phyloP scores from a whole-genome alignment of 2,797 vertebrate genomes.

The Telmatherina bonti region DNA sequence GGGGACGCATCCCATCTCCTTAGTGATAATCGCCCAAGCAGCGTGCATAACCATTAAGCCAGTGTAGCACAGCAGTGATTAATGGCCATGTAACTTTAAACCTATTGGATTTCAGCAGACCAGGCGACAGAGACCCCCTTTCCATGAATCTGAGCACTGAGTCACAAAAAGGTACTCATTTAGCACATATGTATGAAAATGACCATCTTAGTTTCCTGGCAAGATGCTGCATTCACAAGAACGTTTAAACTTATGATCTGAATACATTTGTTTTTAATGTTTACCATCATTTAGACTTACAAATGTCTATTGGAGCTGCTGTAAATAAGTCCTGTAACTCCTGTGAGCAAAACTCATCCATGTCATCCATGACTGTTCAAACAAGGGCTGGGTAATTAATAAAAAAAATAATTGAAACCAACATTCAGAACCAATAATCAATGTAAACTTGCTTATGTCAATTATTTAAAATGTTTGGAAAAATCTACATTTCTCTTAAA shows the following conservation, averaged over 20 bases:
- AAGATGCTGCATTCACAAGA: not conserved
- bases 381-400: too few species aligned
- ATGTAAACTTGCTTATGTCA: too few species aligned
- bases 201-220: not conserved
- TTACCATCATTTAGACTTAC: not conserved
- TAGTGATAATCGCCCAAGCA: constrained; percentile 29
- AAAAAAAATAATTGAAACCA: too few species aligned
- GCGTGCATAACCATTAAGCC: constrained; percentile 47
- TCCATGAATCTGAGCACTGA: constrained; percentile 25
- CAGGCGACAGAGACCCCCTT: constrained; percentile 29
- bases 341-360: not conserved
- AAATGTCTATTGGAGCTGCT: not conserved
- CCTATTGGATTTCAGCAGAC: constrained; percentile 47
- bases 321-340: constrained; percentile 1
- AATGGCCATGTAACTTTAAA: constrained; percentile 62
- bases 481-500: too few species aligned
- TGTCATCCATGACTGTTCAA: not conserved
- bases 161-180: constrained; percentile 15
- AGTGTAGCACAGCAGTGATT: constrained; percentile 43
- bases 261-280: not conserved
- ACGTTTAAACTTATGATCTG: not conserved
- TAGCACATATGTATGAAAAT: constrained; percentile 4
- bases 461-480: too few species aligned
- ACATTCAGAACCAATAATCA: too few species aligned
- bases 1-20: constrained; percentile 34